A percentile compares a stretch with the other conserved stretches of the same genome.
Evolutionary conservation across 2,797 vertebrate species (phyloP).

Genomic region (Phaenicophaeus curvirostris): DNA sequence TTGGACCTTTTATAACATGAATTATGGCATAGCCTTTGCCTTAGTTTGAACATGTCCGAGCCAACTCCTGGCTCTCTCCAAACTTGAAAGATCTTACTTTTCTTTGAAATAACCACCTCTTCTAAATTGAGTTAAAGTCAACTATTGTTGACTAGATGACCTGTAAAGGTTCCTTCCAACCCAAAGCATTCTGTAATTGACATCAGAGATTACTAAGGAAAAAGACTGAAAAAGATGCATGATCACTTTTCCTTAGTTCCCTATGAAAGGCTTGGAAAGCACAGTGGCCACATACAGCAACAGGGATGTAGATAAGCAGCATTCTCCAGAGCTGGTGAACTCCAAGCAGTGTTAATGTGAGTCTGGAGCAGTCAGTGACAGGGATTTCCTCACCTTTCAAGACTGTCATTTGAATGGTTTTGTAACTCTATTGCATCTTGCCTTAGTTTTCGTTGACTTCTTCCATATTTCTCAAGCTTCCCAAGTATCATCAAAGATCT

Average conservation of each 20-base stretch:
- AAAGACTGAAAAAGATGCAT: background rate
- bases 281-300: background rate
- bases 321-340: background rate
- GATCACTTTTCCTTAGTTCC: background rate
- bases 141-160: too few species aligned
- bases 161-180: too few species aligned
- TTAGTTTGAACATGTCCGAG: background rate
- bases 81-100: background rate
- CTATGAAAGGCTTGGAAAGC: background rate
- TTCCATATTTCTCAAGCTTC: background rate
- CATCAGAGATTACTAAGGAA: background rate
- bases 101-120: background rate
- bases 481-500: background rate
- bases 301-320: background rate
- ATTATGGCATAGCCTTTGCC: background rate
- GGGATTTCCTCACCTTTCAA: background rate
- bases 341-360: background rate
- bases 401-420: background rate
- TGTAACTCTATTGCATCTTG: background rate
- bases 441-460: background rate
- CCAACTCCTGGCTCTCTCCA: background rate
- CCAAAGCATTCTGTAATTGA: too few species aligned
- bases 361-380: background rate
- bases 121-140: background rate
- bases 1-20: background rate